Evolutionary conservation across 2,888 invertebrate genomes (phyloP).

Genomic region (Drosophila acutilabella): DNA sequence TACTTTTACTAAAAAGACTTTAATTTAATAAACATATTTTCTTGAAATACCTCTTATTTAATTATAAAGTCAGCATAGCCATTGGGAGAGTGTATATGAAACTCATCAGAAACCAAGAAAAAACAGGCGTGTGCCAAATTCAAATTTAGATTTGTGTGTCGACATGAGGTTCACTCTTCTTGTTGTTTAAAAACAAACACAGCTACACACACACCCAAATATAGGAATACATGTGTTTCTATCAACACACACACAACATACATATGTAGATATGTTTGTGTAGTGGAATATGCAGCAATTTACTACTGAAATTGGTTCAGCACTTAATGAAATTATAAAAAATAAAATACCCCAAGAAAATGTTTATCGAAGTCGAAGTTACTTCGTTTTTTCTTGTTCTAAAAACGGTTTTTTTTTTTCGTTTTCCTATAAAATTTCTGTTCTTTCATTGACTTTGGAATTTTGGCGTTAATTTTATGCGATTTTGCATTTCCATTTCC

Average conservation of each 20-base stretch:
- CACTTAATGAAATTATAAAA: constrained; percentile 39
- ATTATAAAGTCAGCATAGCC: neutral
- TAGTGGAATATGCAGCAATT: constrained; percentile 4
- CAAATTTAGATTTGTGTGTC: constrained; percentile 61
- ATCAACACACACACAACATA: neutral
- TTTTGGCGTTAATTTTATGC: neutral
- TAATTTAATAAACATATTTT: too few species aligned
- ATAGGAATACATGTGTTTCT: constrained; percentile 1
- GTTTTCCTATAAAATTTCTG: neutral
- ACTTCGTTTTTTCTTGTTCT: neutral
- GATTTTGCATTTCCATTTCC: neutral
- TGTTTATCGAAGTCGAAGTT: constrained; percentile 12
- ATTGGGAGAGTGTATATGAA: neutral
- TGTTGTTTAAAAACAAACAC: constrained; percentile 7
- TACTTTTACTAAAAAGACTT: neutral
- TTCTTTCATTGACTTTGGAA: neutral
- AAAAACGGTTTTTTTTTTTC: neutral
- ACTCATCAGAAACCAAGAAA: constrained; percentile 12
- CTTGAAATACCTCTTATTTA: neutral
- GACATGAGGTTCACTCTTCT: constrained; percentile 42
- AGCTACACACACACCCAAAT: neutral
- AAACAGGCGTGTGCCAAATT: constrained; percentile 63
- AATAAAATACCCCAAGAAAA: constrained; percentile 21
- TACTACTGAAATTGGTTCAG: constrained; percentile 49
- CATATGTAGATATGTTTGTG: neutral